These are phyloP conservation scores for Mobula hypostoma DNA, from an alignment of 2,113 vertebrate genomes.

Conservation along the genomic window DNA sequence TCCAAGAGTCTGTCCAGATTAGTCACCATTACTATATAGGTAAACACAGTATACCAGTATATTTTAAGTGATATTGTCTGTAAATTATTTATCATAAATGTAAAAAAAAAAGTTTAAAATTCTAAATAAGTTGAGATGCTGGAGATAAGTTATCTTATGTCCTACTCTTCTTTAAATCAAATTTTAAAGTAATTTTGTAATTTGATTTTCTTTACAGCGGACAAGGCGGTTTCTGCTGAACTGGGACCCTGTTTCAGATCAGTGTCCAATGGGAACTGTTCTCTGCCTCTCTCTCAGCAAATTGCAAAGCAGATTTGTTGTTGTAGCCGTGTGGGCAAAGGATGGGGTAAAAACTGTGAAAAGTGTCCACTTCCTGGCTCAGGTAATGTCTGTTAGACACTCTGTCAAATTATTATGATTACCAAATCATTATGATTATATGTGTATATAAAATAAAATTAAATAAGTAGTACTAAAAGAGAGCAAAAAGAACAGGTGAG, in stretches of 20 bases:
- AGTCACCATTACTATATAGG: background rate
- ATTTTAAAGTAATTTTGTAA: constrained; percentile 24
- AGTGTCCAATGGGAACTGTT: constrained; percentile 44
- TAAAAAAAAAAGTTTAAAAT: background rate
- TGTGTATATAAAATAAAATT: no score
- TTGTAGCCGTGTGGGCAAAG: constrained; percentile 66
- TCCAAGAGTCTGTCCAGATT: background rate
- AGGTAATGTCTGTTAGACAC: constrained; percentile 47
- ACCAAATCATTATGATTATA: no score
- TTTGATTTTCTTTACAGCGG: constrained; percentile 60
- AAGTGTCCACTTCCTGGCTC: constrained; percentile 59
- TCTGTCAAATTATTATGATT: background rate
- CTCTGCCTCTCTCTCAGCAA: constrained; percentile 55
- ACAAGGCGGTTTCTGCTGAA: constrained; percentile 79
- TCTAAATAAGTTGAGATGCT: background rate
- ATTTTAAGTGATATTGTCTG: background rate
- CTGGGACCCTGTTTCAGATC: constrained; percentile 65
- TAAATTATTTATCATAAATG: background rate
- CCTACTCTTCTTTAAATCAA: background rate
- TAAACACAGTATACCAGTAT: background rate
- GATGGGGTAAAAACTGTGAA: constrained; percentile 58
- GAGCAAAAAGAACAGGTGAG: no score
- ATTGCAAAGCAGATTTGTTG: constrained; percentile 70
- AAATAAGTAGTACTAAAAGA: no score
- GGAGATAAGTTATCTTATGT: background rate